phyloP scores from a whole-genome alignment of 2,797 vertebrate species.

The Synaphobranchus kaupii region DNA sequence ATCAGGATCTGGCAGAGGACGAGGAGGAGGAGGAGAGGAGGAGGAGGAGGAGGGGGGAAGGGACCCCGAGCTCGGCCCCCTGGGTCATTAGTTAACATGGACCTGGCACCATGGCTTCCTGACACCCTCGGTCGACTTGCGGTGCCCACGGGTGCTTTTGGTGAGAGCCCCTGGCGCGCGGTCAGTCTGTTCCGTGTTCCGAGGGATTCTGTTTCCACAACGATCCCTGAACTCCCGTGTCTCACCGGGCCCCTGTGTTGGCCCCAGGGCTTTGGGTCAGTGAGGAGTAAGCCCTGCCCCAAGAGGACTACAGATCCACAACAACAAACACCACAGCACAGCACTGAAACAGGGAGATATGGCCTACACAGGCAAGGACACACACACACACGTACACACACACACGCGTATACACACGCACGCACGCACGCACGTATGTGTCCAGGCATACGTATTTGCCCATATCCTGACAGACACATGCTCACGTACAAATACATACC shows the following conservation, averaged over 20 bases:
- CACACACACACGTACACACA: background rate
- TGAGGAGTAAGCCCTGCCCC: background rate
- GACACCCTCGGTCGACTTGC: background rate
- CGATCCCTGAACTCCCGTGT: background rate
- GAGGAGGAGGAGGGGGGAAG: slow-evolving; percentile 35
- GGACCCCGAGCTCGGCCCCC: slow-evolving; percentile 66
- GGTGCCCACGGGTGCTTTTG: background rate
- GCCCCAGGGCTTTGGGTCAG: slow-evolving; percentile 17
- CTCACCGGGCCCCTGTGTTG: background rate
- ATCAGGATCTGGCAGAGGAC: slow-evolving; percentile 47
- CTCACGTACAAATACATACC: slow-evolving; percentile 3
- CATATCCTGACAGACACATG: slow-evolving; percentile 26
- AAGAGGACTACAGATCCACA: background rate
- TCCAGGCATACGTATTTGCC: slow-evolving; percentile 18
- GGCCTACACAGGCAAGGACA: background rate
- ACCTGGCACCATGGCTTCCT: slow-evolving; percentile 58
- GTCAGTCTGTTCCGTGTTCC: background rate
- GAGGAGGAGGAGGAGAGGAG: slow-evolving; percentile 28
- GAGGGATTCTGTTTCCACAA: slow-evolving; percentile 1
- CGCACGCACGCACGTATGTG: background rate
- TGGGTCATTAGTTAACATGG: slow-evolving; percentile 76
- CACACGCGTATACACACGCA: background rate
- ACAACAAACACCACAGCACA: background rate
- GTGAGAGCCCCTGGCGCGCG: background rate
- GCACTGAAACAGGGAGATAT: background rate